Percentiles rank a stretch among this genome's conserved stretches.
phyloP scores from a whole-genome alignment of 2,113 vertebrate species.

The Nothoprocta perdicaria region DNA sequence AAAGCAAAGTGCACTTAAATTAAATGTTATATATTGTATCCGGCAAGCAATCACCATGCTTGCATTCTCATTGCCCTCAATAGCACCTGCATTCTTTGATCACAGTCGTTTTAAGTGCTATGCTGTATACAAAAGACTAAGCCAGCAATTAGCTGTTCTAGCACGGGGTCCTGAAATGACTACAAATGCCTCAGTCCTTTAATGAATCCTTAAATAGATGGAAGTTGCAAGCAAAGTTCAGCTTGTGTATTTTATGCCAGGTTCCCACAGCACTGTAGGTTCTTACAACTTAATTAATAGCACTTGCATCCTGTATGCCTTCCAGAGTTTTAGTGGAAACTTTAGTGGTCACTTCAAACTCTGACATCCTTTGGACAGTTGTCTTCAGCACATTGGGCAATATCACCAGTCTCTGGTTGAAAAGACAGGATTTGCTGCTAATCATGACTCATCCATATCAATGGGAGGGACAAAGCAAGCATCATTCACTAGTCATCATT shows the following conservation, averaged over 20 bases:
- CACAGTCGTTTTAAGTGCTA: constrained; percentile 65
- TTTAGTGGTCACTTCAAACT: constrained; percentile 75
- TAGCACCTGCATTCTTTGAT: constrained; percentile 73
- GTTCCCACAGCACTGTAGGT: constrained; percentile 79
- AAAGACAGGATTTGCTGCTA: constrained; percentile 37
- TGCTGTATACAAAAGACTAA: constrained; percentile 53
- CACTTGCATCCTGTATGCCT: constrained; percentile 72
- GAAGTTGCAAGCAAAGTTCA: constrained; percentile 70
- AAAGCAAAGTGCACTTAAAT: constrained; percentile 23
- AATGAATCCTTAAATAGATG: constrained; percentile 67
- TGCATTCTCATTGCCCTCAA: constrained; percentile 49
- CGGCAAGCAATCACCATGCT: constrained; percentile 30
- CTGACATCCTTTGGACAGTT: constrained; percentile 62
- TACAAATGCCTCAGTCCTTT: constrained; percentile 43
- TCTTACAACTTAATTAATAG: constrained; percentile 77
- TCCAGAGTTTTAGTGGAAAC: constrained; percentile 69
- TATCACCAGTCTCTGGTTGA: constrained; percentile 46
- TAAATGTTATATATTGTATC: constrained; percentile 43
- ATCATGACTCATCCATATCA: constrained; percentile 39
- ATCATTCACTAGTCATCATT: not conserved
- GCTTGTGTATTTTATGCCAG: constrained; percentile 60
- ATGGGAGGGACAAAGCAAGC: not conserved
- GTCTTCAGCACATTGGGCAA: constrained; percentile 62
- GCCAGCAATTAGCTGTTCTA: constrained; percentile 67
- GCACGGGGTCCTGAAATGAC: constrained; percentile 42